Base-by-base conservation (phyloP, 2,797 vertebrate genomes). In the Gobio occitaniae region DNA sequence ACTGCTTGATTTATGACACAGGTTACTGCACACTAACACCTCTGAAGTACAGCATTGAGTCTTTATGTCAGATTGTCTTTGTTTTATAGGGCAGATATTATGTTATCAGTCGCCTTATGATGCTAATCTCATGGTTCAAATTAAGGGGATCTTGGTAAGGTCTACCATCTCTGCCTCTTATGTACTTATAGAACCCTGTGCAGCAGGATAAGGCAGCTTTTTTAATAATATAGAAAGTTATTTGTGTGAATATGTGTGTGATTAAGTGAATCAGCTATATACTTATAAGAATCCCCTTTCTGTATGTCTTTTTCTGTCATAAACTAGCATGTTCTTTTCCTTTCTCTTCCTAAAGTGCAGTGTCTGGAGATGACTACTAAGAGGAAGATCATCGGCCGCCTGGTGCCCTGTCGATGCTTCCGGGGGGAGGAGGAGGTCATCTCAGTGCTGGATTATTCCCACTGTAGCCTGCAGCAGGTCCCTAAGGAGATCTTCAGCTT, bases 361-460 rank as follows among this genome's bases (percentile, higher is more conserved):
- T 98, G 97, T 95, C 96, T 98, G 96, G 98, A 99, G 95, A 99
- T 99, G 98, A 99, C 96, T 90, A 98, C 96, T 90, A 99, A 99
- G 94, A 96, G 98, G 96, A 99, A 99, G 93, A 91, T 99, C 90
- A 97, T 99, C 88, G 98, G 97, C 92, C 97, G 98, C 93, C 96
- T 99, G 93, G 98, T 99, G 96, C 98, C 98, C n/a, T 99, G 98
- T 94, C 97, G 98, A 88, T 99, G 98, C 94, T 99, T 99, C 95
- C 97, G 98, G 0, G 98, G 98, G 0, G 98, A 99, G 90, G 98
- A 99, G 91, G 98, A 99, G 89, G 97, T 98, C 91, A 96, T 99
- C 93, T 99, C 98, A 0, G 98, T 99, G 91, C 93, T 99, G 93
- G 98, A 99, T 92, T 99, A 99, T 92, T 99, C 98, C 65, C 98